Base-by-base conservation (phyloP, 2,888 invertebrate species). In the Brenthis hecate region DNA sequence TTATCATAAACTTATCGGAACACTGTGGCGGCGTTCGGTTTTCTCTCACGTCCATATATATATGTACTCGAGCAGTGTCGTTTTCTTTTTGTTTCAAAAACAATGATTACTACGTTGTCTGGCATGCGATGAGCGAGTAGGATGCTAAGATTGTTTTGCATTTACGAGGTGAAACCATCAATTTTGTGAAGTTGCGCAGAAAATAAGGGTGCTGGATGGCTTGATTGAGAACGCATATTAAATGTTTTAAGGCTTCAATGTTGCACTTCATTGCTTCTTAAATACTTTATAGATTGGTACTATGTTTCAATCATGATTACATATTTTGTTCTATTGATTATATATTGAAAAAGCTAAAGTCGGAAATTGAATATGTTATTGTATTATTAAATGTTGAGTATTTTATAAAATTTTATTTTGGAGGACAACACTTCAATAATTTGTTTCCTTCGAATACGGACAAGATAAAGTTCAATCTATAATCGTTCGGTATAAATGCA, bases 1-100 rank as follows among this genome's bases (percentile, higher is more conserved):
- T 91, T 91, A 91, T 91, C 90, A 89, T 89, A 84, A 88, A 88
- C 81, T 88, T 91, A 91, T 91, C 89, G 85, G 85, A 86, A 89
- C 87, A 87, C 86, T 82, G 78, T 82, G 81, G 79, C 83, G 81
- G 80, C 80, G 79, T 84, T 89, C 85, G 82, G 88, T 89, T 88
- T 88, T 88, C 84, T 83, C 81, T 80, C 81, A 81, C 83, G 84
- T 83, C 82, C 80, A 80, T 84, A 85, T 48, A 58, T 87, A 87
- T 85, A n/a, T n/a, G n/a, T n/a, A 88, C 86, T 89, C 86, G 82
- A 81, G 81, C 77, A 81, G 81, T 83, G 81, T 84, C 81, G 83
- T 88, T 87, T 89, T 89, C 79, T 84, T 88, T 85, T 88, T 80
- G 79, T 89, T 91, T 86, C 82, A 83, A 87, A 86, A 88, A 87